Evolutionary conservation across 2,888 invertebrate genomes (phyloP).

Genomic region (Ormyrus thymus): DNA sequence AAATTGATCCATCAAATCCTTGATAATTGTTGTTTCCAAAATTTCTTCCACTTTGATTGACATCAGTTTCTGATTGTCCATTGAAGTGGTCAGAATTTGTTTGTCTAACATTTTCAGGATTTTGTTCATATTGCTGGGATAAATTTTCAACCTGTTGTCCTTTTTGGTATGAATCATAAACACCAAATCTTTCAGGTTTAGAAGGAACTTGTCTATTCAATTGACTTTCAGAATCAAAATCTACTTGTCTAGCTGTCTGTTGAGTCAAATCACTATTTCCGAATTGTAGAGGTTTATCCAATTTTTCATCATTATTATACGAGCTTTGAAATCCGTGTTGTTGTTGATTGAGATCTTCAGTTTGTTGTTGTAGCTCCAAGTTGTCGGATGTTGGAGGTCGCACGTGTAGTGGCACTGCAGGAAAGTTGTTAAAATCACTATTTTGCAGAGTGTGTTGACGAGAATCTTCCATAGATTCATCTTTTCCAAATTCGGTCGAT

Average conservation of each 20-base stretch:
- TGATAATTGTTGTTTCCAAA: background rate
- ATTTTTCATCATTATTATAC: background rate
- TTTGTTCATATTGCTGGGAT: constrained; percentile 61
- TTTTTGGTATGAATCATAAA: constrained; percentile 48
- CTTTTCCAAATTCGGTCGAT: too few species aligned
- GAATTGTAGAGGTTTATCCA: background rate
- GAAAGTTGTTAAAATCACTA: too few species aligned
- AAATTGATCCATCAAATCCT: background rate
- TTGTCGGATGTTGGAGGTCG: background rate
- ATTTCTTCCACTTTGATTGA: constrained; percentile 13
- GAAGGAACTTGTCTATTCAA: constrained; percentile 3
- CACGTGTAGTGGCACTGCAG: background rate
- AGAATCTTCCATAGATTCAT: too few species aligned
- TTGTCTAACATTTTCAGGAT: constrained; percentile 15
- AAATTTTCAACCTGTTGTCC: constrained; percentile 59
- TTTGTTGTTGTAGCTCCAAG: constrained; percentile 10
- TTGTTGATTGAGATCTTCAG: background rate
- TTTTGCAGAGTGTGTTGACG: too few species aligned
- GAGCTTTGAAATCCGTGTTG: background rate
- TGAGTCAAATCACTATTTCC: constrained; percentile 28
- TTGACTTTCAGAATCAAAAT: constrained; percentile 36
- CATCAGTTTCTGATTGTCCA: constrained; percentile 11
- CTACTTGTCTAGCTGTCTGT: constrained; percentile 44
- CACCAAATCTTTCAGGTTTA: constrained; percentile 9
- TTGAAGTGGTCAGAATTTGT: background rate